Evolutionary conservation across 2,797 vertebrate species (phyloP).

Genomic region (Chelonia mydas): DNA sequence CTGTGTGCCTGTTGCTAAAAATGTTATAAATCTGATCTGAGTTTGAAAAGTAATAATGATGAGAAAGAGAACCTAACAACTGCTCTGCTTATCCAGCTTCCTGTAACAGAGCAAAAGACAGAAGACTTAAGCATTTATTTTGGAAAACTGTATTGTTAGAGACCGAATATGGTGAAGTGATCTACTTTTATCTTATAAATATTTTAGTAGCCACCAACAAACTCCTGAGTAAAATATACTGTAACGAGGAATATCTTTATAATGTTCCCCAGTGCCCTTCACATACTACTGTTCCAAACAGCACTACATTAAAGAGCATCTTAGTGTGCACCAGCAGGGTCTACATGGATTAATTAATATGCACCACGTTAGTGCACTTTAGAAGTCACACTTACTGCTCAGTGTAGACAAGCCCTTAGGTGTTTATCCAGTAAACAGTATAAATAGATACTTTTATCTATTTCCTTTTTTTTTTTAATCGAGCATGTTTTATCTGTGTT

Average conservation of each 20-base stretch:
- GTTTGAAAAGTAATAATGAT: not conserved
- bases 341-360: not conserved
- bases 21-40: not conserved
- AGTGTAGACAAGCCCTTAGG: not conserved
- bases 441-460: not conserved
- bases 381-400: not conserved
- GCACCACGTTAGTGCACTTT: not conserved
- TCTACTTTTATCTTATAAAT: not conserved
- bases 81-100: slow-evolving; percentile 11
- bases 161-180: not conserved
- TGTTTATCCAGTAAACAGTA: too few relatives aligned
- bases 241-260: not conserved
- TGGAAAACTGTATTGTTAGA: not conserved
- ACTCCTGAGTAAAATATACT: not conserved
- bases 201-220: not conserved
- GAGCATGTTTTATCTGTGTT: not conserved
- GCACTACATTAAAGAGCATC: too few relatives aligned
- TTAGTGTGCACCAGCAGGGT: not conserved
- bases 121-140: not conserved
- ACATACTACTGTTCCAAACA: too few relatives aligned
- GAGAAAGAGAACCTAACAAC: not conserved
- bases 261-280: not conserved
- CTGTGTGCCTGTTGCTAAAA: not conserved
- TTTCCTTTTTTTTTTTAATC: too few relatives aligned
- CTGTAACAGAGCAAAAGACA: not conserved